Base-by-base conservation (phyloP, 2,113 vertebrate genomes). In the Varanus komodoensis region DNA sequence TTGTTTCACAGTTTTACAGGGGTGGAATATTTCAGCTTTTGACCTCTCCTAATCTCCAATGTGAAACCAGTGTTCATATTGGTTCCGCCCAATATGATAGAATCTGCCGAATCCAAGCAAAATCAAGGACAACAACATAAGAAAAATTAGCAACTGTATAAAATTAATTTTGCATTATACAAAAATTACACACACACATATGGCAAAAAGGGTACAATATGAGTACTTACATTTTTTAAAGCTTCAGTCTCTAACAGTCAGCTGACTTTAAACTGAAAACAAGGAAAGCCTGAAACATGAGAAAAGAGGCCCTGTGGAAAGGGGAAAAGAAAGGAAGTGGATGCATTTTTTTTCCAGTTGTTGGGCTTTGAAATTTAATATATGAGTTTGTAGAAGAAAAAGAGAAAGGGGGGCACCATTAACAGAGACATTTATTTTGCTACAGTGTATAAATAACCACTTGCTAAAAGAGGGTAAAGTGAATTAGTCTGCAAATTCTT, bases 171-270 rank as follows among this genome's bases (percentile, higher is more conserved):
- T 3, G 14, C 57, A 61, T 61, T 57, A 89, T 27, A 68, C 23
- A 68, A 5, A 69, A 64, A 90, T 48, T 44, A 11, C 8, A 0
- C 83, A 34, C 29, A 91, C 84, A 44, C 38, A 44, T 44, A 44
- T 44, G 57, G 71, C 74, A 90, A 95, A 86, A 71, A 92, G 79
- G 27, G 87, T 81, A 82, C 74, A 85, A 82, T 84, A n/a, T 86
- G 81, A 92, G 32, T 74, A 64, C 50, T 77, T 79, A 44, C 38
- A 44, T 52, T 69, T 93, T 64, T 54, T 54, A 88, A 90, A 92
- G 85, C 54, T 75, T 68, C 61, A 87, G 89, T 87, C 75, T 81
- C 38, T 44, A 44, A n/a, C 69, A 57, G 87, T 84, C 90, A 54
- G 1, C 44, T 91, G 81, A 38, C 44, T 91, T 92, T 8, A 38